Base-by-base conservation (phyloP, 2,888 invertebrate species). In the Scaptomyza caliginosa region DNA sequence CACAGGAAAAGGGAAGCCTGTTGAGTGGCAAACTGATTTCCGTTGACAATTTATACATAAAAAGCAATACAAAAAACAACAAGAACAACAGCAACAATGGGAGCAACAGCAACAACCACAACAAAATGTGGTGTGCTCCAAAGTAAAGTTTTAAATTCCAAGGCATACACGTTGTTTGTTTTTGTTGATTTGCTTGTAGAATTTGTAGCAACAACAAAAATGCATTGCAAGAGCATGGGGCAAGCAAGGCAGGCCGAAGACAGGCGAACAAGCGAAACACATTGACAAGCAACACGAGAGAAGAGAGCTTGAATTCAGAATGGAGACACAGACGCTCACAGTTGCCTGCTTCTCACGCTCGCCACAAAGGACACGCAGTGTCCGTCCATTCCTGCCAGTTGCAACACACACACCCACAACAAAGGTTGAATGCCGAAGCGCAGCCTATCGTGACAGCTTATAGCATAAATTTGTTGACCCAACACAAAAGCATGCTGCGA, bases 1-100 rank as follows among this genome's bases (percentile, higher is more conserved):
- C 71, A 87, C 88, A 89, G 89, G 89, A 87, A 87, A 87, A 89
- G 89, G 89, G 89, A 87, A 87, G 89, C 86, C 86, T 89, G 86
- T 87, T 88, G 89, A 88, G 89, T 87, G 80, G 86, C 83, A 68
- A 87, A 88, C 86, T 82, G 88, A 89, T 89, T 87, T 87, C 86
- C 86, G 89, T 83, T 87, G 88, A 86, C 86, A 89, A 87, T 81
- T 84, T 86, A 79, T 81, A 74, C 75, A 73, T 67, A 68, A 67
- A 71, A 71, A 49, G 46, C 55, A 69, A 71, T 56, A 55, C 50
- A 46, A 60, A 32, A 63, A 46, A 19, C 38, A 59, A 38, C 34
- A 69, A 24, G 13, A 49, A 16, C 46, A 57, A 30, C 38, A 52
- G 16, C 16, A 62, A 34, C 49, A 54, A 34, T 34, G 21, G 13